Conservation (phyloP, 2,888 invertebrate genomes). For the Acanthacorydalis orientalis region DNA sequence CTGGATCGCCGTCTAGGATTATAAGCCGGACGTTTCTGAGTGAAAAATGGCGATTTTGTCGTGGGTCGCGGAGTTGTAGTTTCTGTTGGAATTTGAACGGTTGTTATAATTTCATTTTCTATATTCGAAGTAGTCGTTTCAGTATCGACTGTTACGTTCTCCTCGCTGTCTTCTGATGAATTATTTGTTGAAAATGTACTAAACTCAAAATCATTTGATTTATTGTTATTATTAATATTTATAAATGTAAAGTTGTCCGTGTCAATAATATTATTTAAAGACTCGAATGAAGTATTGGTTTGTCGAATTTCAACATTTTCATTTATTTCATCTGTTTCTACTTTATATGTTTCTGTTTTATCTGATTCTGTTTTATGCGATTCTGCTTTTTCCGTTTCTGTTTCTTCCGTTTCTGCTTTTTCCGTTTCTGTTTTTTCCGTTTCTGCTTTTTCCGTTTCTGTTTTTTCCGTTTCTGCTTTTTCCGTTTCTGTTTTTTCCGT, state of each 20-base stretch:
- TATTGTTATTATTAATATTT: too few species aligned
- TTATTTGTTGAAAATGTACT: too few species aligned
- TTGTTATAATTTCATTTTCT: neutral
- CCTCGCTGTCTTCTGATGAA: neutral
- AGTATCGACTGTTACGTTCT: constrained; percentile 1
- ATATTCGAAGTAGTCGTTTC: constrained; percentile 3
- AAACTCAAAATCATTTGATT: too few species aligned
- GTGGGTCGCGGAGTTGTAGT: too few species aligned
- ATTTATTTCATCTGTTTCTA: neutral
- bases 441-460: constrained; percentile 1
- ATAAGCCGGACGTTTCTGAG: neutral
- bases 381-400: neutral
- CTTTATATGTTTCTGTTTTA: neutral
- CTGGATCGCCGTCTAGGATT: neutral
- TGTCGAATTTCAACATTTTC: neutral
- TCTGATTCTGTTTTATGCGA: neutral
- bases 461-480: neutral
- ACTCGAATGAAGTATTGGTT: too few species aligned
- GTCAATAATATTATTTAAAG: too few species aligned
- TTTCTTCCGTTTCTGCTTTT: neutral
- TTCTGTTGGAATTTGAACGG: neutral
- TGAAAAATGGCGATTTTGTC: neutral
- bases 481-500: neutral
- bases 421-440: constrained; percentile 2
- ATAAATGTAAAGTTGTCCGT: too few species aligned